Percentiles rank a stretch among this genome's conserved stretches.
phyloP scores from a whole-genome alignment of 1,140 invertebrate species.

The Thalassaphorura encarpata region DNA sequence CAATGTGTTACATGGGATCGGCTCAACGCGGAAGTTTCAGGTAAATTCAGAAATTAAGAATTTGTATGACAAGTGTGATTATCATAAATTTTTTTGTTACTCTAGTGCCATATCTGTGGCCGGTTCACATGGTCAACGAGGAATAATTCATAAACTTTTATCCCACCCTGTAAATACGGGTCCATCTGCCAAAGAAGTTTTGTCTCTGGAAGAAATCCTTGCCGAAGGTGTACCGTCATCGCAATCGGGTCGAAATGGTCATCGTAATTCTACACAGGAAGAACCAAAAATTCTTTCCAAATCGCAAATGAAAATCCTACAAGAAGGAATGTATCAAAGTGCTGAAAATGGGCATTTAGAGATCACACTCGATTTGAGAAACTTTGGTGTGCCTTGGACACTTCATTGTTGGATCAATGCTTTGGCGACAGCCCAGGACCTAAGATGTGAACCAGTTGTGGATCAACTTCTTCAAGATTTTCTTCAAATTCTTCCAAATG shows the following conservation, averaged over 20 bases:
- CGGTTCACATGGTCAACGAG: conserved; percentile 68
- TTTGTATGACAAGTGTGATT: neutral
- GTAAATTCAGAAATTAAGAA: conserved; percentile 5
- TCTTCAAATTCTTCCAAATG: conserved; percentile 70
- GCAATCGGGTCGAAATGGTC: neutral
- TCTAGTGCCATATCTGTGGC: conserved; percentile 78
- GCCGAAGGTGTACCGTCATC: conserved; percentile 55
- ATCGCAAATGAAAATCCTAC: conserved; percentile 67
- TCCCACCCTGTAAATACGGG: conserved; percentile 58
- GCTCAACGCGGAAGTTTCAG: conserved; percentile 62
- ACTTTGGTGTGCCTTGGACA: conserved; percentile 68
- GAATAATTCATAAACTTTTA: conserved; percentile 62
- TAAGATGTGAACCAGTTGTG: conserved; percentile 70
- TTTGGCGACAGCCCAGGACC: conserved; percentile 70
- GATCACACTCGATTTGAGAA: conserved; percentile 70
- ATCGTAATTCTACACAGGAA: conserved; percentile 37
- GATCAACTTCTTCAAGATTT: conserved; percentile 84
- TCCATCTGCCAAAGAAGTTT: conserved; percentile 58
- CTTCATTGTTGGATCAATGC: conserved; percentile 64
- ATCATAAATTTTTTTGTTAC: conserved; percentile 37
- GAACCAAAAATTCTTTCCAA: conserved; percentile 50
- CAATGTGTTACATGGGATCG: conserved; percentile 69
- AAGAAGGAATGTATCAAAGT: conserved; percentile 87
- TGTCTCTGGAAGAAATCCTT: conserved; percentile 79
- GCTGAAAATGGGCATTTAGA: conserved; percentile 81